A percentile compares a stretch with the other conserved stretches of the same genome.
Conservation (phyloP, 2,113 vertebrate genomes). For the Trichechus manatus region DNA sequence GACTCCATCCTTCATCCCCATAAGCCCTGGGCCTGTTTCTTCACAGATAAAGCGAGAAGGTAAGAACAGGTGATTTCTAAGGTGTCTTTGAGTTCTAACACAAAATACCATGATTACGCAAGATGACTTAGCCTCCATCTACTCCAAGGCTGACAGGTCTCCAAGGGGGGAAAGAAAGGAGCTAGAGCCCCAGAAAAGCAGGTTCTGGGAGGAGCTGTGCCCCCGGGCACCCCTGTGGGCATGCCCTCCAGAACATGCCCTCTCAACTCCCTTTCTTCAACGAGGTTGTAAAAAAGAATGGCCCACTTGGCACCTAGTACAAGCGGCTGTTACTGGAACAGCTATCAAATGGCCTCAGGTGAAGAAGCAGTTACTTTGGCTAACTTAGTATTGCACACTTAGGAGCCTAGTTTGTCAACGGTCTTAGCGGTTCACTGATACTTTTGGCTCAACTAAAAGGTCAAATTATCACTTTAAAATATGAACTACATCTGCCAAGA, state of each 20-base stretch:
- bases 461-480: constrained; percentile 48
- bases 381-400: background rate
- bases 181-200: background rate
- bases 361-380: background rate
- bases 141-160: background rate
- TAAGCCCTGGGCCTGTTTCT: background rate
- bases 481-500: constrained; percentile 7
- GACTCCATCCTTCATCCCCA: background rate
- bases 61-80: background rate
- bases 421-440: background rate
- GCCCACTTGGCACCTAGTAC: background rate
- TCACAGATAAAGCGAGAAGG: background rate
- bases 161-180: background rate
- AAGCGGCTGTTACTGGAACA: background rate
- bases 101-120: background rate
- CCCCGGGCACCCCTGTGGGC: background rate
- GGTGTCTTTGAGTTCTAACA: background rate
- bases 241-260: background rate
- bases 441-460: background rate
- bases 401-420: background rate
- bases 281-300: background rate
- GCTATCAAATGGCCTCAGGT: background rate
- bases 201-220: background rate
- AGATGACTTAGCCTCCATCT: background rate
- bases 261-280: background rate